Base-by-base conservation (phyloP, 2,888 invertebrate species). In the Apomyelois bistriatella region DNA sequence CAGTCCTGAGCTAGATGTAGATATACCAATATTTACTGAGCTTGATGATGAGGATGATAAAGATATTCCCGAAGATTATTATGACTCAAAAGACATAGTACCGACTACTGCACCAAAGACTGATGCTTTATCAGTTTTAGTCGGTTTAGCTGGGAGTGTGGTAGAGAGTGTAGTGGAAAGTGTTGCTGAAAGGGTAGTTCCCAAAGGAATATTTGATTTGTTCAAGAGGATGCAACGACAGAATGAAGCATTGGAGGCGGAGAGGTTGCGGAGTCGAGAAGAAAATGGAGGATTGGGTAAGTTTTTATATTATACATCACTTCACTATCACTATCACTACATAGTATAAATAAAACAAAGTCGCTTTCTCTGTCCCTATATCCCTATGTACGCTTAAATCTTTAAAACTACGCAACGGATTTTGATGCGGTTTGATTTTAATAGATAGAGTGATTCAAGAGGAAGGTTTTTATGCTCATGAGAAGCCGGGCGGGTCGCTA, bases 271-370 rank as follows among this genome's bases (percentile, higher is more conserved):
- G 56, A 90, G 91, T 60, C 75, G 83, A 15, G 90, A 91, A 60
- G 91, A 91, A 58, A 91, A 91, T 66, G 90, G 91, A 0, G 90
- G 91, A 9, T 62, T 91, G 37, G 90, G 91, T 90, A 66, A 64
- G 76, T n/a, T 1, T 22, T 10, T 12, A n/a, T n/a, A n/a, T n/a
- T n/a, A 5, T 22, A 22, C 22, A 22, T 3, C 22, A 22, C n/a
- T n/a, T n/a, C n/a, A n/a, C n/a, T n/a, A n/a, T n/a, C n/a, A n/a
- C n/a, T n/a, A n/a, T n/a, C n/a, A n/a, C n/a, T n/a, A n/a, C n/a
- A n/a, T n/a, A n/a, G n/a, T n/a, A n/a, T n/a, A n/a, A n/a, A n/a
- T n/a, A n/a, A n/a, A n/a, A n/a, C n/a, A n/a, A n/a, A n/a, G n/a
- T n/a, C n/a, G n/a, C n/a, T n/a, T n/a, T n/a, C n/a, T n/a, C n/a